A percentile compares a stretch with the other conserved stretches of the same genome.
These are phyloP conservation scores for Drosophila virilis DNA, from an alignment of 1,140 invertebrate species.

Conservation along the genomic window DNA sequence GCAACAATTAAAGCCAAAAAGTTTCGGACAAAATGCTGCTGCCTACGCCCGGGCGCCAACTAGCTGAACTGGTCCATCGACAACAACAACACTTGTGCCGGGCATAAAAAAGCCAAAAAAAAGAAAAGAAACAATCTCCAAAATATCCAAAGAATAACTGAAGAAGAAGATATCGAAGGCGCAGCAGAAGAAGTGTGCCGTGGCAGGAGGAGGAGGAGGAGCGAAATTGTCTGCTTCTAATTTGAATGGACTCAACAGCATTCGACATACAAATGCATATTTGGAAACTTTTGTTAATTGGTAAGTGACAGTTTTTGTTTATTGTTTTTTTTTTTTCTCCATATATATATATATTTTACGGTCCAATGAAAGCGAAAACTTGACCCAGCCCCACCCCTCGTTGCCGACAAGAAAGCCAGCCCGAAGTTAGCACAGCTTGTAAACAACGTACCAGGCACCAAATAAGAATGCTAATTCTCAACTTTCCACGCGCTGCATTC, in stretches of 20 bases:
- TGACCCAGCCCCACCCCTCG: slow-evolving; percentile 29
- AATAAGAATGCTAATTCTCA: slow-evolving; percentile 63
- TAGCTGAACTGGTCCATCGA: slow-evolving; percentile 65
- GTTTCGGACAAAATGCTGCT: slow-evolving; percentile 74
- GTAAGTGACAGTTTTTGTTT: slow-evolving; percentile 72
- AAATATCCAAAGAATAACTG: slow-evolving; percentile 10
- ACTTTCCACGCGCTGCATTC: slow-evolving; percentile 59
- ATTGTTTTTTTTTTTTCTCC: slow-evolving; percentile 36
- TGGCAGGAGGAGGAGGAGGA: slow-evolving; percentile 38
- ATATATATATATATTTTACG: slow-evolving; percentile 17
- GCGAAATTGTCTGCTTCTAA: slow-evolving; percentile 72
- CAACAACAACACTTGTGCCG: slow-evolving; percentile 56
- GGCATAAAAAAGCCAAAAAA: slow-evolving; percentile 9
- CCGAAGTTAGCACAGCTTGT: slow-evolving; percentile 12
- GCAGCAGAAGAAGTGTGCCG: slow-evolving; percentile 6
- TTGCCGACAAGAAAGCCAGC: no score
- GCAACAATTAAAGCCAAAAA: slow-evolving; percentile 80
- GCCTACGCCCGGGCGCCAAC: slow-evolving; percentile 62
- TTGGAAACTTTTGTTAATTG: slow-evolving; percentile 84
- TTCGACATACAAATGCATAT: slow-evolving; percentile 84
- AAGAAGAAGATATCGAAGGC: background rate
- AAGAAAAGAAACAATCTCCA: background rate
- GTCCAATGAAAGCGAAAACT: slow-evolving; percentile 42
- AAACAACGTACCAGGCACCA: slow-evolving; percentile 16
- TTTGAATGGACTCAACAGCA: slow-evolving; percentile 84